These are phyloP conservation scores for Machaerirhynchus nigripectus DNA, from an alignment of 2,113 vertebrate genomes.

Conservation along the genomic window DNA sequence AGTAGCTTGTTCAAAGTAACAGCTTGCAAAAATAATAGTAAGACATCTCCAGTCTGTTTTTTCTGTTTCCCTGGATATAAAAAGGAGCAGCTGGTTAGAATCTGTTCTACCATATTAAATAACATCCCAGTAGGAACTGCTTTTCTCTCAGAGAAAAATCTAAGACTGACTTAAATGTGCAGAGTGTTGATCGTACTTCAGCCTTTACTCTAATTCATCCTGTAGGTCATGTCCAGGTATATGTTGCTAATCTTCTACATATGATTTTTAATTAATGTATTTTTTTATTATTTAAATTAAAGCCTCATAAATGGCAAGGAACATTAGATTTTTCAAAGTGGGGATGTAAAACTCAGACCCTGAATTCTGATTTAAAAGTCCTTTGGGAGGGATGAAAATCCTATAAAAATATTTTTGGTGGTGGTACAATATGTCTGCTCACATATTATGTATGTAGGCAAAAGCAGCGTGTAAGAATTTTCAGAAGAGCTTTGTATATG, in stretches of 20 bases:
- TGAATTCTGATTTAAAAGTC: not conserved
- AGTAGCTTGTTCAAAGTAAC: slow-evolving; percentile 20
- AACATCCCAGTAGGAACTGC: not conserved
- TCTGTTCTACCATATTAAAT: not conserved
- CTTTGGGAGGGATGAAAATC: not conserved
- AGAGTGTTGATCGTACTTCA: not conserved
- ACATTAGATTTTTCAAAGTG: not conserved
- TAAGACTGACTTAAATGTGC: not conserved
- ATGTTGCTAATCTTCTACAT: not conserved
- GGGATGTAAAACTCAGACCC: not conserved
- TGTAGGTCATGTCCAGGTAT: not conserved
- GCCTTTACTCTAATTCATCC: not conserved
- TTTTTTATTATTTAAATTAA: not conserved
- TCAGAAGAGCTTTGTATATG: not conserved
- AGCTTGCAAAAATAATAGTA: not conserved
- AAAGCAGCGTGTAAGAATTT: not conserved
- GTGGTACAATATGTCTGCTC: not conserved
- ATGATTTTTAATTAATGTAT: not conserved
- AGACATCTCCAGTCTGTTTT: not conserved
- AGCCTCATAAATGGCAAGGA: not conserved
- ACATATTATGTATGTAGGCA: not conserved
- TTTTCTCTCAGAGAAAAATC: not conserved
- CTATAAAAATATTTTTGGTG: not conserved
- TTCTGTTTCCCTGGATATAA: not conserved
- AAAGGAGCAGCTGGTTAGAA: slow-evolving; percentile 31